A percentile compares a stretch with the other conserved stretches of the same genome.
Evolutionary conservation across 2,888 invertebrate species (phyloP).

Genomic region (Melipona beecheii): DNA sequence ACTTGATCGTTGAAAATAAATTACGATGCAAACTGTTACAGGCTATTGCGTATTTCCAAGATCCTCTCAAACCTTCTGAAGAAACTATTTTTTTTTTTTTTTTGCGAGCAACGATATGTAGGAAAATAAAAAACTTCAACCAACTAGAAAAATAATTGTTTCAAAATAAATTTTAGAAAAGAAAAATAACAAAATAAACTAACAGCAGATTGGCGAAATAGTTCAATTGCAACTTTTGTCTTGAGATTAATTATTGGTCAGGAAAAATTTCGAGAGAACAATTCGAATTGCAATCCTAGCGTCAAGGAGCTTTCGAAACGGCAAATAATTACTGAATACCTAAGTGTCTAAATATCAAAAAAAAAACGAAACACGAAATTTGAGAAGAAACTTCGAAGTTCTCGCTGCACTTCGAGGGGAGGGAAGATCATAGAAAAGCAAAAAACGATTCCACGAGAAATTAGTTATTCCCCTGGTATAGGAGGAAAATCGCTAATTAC

Average conservation of each 20-base stretch:
- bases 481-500: slow-evolving; percentile 40
- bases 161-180: no score
- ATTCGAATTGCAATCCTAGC: no score
- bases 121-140: no score
- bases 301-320: neutral
- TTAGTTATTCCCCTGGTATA: slow-evolving; percentile 2
- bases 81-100: no score
- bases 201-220: no score
- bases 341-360: neutral
- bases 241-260: no score
- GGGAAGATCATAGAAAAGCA: no score
- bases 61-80: neutral
- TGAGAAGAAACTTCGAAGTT: neutral
- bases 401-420: neutral
- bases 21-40: neutral
- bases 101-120: neutral
- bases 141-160: no score
- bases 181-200: no score
- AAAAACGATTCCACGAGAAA: slow-evolving; percentile 10
- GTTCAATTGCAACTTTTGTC: no score
- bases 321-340: neutral
- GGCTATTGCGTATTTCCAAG: neutral
- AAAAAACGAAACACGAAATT: neutral
- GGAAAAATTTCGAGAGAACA: no score
- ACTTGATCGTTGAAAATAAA: neutral